Evolutionary conservation across 2,797 vertebrate species (phyloP).

Genomic region (Myripristis jacobus): DNA sequence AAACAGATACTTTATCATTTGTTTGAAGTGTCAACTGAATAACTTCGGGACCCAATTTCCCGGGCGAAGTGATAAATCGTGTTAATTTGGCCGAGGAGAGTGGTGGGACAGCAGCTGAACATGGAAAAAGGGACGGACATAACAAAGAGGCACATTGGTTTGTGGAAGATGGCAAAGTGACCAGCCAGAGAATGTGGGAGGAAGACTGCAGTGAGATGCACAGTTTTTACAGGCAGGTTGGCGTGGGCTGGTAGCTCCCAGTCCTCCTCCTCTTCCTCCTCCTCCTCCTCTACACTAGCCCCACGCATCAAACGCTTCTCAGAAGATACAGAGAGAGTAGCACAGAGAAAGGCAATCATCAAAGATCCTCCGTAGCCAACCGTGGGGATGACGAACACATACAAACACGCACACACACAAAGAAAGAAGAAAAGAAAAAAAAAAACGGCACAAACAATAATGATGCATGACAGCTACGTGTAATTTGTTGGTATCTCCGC

Average conservation of each 20-base stretch:
- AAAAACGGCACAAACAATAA: not conserved
- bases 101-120: conserved; percentile 5
- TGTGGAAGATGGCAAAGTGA: conserved; percentile 72
- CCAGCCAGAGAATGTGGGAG: conserved; percentile 73
- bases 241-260: conserved; percentile 78
- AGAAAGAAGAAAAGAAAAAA: no score
- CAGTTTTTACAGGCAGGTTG: conserved; percentile 67
- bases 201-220: conserved; percentile 64
- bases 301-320: conserved; percentile 53
- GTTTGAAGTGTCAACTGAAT: conserved; percentile 35
- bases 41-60: no score
- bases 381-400: conserved; percentile 5
- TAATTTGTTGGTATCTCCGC: not conserved
- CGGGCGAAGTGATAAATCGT: conserved; percentile 5
- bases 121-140: conserved; percentile 33
- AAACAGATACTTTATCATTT: conserved; percentile 28
- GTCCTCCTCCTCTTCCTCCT: conserved; percentile 75
- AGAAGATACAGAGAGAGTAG: conserved; percentile 20
- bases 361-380: not conserved
- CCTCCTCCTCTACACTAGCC: conserved; percentile 71
- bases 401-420: no score
- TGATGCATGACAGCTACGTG: not conserved
- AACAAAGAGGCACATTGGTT: conserved; percentile 55
- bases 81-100: conserved; percentile 17
- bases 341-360: conserved; percentile 5